Base-by-base conservation (phyloP, 2,113 vertebrate genomes). In the Cinclus cinclus region DNA sequence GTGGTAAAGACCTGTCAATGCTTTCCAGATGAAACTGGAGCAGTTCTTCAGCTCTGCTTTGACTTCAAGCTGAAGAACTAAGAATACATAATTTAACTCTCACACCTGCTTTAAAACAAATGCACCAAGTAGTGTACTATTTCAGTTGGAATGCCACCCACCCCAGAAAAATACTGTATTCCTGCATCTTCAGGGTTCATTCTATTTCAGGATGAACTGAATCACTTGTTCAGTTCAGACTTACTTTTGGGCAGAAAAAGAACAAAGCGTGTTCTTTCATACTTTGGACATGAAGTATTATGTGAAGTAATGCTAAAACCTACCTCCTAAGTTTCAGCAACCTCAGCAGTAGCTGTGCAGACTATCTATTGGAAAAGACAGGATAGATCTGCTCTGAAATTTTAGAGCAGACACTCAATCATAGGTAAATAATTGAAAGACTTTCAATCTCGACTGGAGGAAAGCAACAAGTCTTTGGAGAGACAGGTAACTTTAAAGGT, bases 51-150 rank as follows among this genome's bases (percentile, higher is more conserved):
- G 5, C 14, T 79, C 78, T 82, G 42, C 21, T 79, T 90, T 82
- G 56, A 69, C 23, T 84, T 84, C 28, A 58, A 28, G 21, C 5
- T 62, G 6, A 15, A n/a, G 7, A 28, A 24, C 41, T 35, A 81
- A 47, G 7, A 64, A 15, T 16, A 22, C 3, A 23, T 60, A 23
- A 44, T 60, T 44, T 44, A 60, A 60, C 37, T 60, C 19, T 37
- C 10, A n/a, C 16, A 39, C 2, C 9, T 42, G 5, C 4, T 73
- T 74, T 49, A 58, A 69, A 92, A 27, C 2, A 56, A 87, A 56
- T 16, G 0, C 23, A 71, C 39, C 41, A 74, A 60, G 15, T 35
- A 39, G 15, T 0, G 0, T 30, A 23, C 7, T 9, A 39, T 53
- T 70, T 79, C n/a, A 46, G 6, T 27, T 7, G 10, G 4, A 59